These are phyloP conservation scores for Orussus abietinus DNA, from an alignment of 1,140 invertebrate species.

Conservation along the genomic window DNA sequence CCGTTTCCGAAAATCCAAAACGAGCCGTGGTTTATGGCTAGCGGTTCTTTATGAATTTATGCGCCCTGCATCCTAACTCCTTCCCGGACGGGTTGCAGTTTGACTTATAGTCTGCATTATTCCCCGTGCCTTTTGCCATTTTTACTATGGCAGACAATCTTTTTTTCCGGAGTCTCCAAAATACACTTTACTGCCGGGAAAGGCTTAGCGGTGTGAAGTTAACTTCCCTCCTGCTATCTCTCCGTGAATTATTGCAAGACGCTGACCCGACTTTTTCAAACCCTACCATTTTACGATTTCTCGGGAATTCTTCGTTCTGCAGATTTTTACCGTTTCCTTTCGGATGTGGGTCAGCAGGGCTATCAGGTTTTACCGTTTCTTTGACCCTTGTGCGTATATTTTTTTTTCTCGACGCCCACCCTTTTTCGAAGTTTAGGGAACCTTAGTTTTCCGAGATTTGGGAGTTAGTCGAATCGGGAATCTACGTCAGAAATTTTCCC, in stretches of 20 bases:
- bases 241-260: slow-evolving; percentile 3
- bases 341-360: slow-evolving; percentile 6
- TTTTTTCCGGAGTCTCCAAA: slow-evolving; percentile 17
- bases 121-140: slow-evolving; percentile 10
- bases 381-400: too few species aligned
- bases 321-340: slow-evolving; percentile 27
- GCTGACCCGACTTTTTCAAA: slow-evolving; percentile 2
- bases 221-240: slow-evolving; percentile 26
- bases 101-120: slow-evolving; percentile 19
- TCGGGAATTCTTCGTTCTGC: slow-evolving; percentile 2
- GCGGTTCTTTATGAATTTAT: slow-evolving; percentile 49
- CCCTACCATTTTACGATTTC: slow-evolving; percentile 20
- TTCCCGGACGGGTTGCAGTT: slow-evolving; percentile 1
- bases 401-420: too few species aligned
- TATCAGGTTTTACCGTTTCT: slow-evolving; percentile 10
- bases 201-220: slow-evolving; percentile 38
- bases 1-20: neutral
- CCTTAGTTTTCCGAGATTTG: too few species aligned
- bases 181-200: slow-evolving; percentile 43
- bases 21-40: slow-evolving; percentile 19
- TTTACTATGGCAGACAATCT: neutral
- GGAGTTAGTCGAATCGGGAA: too few species aligned
- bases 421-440: too few species aligned
- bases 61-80: slow-evolving; percentile 9
- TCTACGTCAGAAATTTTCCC: too few species aligned